phyloP scores from a whole-genome alignment of 2,888 invertebrate species.

The Callinectes sapidus region DNA sequence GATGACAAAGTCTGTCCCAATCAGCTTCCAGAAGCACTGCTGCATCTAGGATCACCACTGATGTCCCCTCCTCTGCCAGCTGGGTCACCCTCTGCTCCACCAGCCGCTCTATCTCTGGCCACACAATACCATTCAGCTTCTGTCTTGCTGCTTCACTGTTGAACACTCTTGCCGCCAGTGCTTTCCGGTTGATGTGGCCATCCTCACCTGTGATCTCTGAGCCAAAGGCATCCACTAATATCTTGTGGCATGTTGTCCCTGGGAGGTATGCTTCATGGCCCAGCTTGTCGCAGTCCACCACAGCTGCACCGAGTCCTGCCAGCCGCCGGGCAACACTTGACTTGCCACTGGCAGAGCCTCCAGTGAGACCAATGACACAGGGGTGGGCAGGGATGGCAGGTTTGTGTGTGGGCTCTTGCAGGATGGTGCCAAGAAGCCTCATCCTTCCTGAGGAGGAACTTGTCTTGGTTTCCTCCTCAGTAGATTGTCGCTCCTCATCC shows the following conservation, averaged over 20 bases:
- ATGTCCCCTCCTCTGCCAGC: slow-evolving; percentile 76
- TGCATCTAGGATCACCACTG: slow-evolving; percentile 91
- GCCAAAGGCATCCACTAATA: slow-evolving; percentile 87
- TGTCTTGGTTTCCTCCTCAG: too few species aligned
- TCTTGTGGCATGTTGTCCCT: slow-evolving; percentile 80
- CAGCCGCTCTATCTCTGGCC: slow-evolving; percentile 91
- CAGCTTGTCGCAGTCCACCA: slow-evolving; percentile 93
- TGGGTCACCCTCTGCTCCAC: slow-evolving; percentile 81
- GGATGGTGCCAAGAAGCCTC: too few species aligned
- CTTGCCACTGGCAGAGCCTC: slow-evolving; percentile 95
- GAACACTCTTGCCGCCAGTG: slow-evolving; percentile 91
- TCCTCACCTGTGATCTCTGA: slow-evolving; percentile 80
- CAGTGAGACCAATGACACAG: slow-evolving; percentile 95
- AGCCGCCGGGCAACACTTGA: slow-evolving; percentile 84
- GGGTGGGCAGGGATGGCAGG: slow-evolving; percentile 78
- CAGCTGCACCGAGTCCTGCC: slow-evolving; percentile 85
- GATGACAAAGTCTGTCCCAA: slow-evolving; percentile 91
- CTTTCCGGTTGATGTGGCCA: slow-evolving; percentile 87
- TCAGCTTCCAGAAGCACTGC: slow-evolving; percentile 92
- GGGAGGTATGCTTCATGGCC: slow-evolving; percentile 91
- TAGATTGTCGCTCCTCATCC: too few species aligned
- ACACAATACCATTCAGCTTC: slow-evolving; percentile 88
- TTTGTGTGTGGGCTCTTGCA: slow-evolving; percentile 76
- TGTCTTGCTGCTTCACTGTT: slow-evolving; percentile 81
- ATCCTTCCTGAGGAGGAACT: too few species aligned